These are phyloP conservation scores for Drosophila vallismaia DNA, from an alignment of 2,888 invertebrate genomes.

Conservation along the genomic window DNA sequence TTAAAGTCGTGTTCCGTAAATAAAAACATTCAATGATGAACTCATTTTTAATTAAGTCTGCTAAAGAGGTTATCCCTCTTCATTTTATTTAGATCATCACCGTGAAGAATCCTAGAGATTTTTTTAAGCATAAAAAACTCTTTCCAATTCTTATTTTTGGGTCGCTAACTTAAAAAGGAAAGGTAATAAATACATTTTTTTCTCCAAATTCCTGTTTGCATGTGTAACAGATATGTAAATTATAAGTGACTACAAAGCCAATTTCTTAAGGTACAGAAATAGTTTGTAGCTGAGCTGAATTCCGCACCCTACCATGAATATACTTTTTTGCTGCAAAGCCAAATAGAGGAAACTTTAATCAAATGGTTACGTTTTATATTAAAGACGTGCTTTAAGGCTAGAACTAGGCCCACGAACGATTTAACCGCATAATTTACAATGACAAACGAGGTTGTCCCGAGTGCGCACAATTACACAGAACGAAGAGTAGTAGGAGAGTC, in stretches of 20 bases:
- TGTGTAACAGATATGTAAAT: conserved; percentile 64
- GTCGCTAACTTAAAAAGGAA: too few species aligned
- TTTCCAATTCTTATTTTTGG: background rate
- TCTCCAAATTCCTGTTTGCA: conserved; percentile 17
- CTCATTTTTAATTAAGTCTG: background rate
- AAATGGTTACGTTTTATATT: conserved; percentile 4
- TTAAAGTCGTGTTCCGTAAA: background rate
- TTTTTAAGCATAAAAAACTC: conserved; percentile 36
- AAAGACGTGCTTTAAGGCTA: conserved; percentile 23
- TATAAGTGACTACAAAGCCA: conserved; percentile 34
- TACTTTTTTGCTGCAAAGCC: conserved; percentile 34
- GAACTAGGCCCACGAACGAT: conserved; percentile 59
- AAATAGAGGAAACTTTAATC: conserved; percentile 17
- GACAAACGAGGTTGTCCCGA: conserved; percentile 69
- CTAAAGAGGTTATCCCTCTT: too few species aligned
- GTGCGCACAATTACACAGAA: conserved; percentile 69
- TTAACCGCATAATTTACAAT: conserved; percentile 78
- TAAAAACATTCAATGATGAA: conserved; percentile 20
- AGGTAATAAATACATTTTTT: too few species aligned
- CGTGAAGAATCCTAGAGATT: background rate
- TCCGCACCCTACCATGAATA: conserved; percentile 38
- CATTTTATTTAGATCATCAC: too few species aligned
- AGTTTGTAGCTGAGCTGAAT: conserved; percentile 20
- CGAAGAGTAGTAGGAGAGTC: conserved; percentile 8
- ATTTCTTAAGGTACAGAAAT: conserved; percentile 42